Percentiles rank a stretch among this genome's conserved stretches.
phyloP scores from a whole-genome alignment of 2,888 invertebrate species.

The Alviniconcha strummeri region DNA sequence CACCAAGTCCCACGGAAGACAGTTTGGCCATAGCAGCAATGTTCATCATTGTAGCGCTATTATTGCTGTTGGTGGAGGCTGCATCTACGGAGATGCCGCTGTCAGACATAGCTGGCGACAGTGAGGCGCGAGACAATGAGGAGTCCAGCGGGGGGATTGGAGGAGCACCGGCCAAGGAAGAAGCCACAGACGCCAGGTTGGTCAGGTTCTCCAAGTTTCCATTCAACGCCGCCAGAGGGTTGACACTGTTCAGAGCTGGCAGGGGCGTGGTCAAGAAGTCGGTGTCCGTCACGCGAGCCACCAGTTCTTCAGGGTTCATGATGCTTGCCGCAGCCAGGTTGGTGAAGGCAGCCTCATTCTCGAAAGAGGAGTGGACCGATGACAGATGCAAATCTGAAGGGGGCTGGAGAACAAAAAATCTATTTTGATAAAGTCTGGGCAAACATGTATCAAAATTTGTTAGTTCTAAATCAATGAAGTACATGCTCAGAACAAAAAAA shows the following conservation, averaged over 20 bases:
- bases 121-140: slow-evolving; percentile 67
- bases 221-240: slow-evolving; percentile 50
- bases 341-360: slow-evolving; percentile 67
- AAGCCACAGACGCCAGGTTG: slow-evolving; percentile 33
- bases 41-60: slow-evolving; percentile 81
- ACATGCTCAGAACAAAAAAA: too few species aligned
- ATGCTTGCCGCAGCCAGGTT: slow-evolving; percentile 62
- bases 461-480: too few species aligned
- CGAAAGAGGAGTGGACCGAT: slow-evolving; percentile 71
- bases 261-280: slow-evolving; percentile 47
- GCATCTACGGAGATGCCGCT: slow-evolving; percentile 73
- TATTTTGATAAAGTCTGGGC: too few species aligned
- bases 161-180: not conserved
- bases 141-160: slow-evolving; percentile 27
- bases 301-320: slow-evolving; percentile 60
- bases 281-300: slow-evolving; percentile 52
- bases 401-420: not conserved
- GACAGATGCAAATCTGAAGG: slow-evolving; percentile 20
- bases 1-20: slow-evolving; percentile 74
- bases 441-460: too few species aligned
- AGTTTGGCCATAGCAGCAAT: slow-evolving; percentile 92
- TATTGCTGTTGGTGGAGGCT: slow-evolving; percentile 65
- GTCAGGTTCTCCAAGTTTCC: slow-evolving; percentile 32
- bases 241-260: slow-evolving; percentile 47
- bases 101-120: slow-evolving; percentile 73